These are phyloP conservation scores for Heliothis peltigera DNA, from an alignment of 2,888 invertebrate genomes.

Conservation along the genomic window DNA sequence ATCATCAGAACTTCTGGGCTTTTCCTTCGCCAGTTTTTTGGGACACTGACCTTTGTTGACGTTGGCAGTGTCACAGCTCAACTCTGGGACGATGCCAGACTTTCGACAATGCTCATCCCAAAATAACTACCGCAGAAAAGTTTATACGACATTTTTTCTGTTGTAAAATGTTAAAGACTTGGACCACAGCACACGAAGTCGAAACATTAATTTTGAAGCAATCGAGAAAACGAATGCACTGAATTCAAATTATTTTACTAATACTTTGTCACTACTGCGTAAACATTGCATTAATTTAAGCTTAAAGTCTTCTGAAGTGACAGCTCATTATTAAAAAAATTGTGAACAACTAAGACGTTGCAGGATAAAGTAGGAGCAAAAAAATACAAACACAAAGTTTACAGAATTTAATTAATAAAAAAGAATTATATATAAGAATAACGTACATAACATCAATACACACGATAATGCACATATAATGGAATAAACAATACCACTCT, in stretches of 20 bases:
- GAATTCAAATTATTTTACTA: conserved; percentile 49
- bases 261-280: conserved; percentile 47
- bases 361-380: conserved; percentile 14
- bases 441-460: conserved; percentile 79
- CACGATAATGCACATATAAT: conserved; percentile 80
- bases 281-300: conserved; percentile 43
- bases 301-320: neutral
- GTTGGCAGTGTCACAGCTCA: conserved; percentile 86
- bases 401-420: conserved; percentile 74
- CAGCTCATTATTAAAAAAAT: conserved; percentile 8
- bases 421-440: conserved; percentile 77
- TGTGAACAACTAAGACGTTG: conserved; percentile 17
- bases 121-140: conserved; percentile 82
- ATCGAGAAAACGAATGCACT: conserved; percentile 31
- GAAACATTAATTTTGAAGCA: conserved; percentile 45
- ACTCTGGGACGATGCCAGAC: conserved; percentile 84
- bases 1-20: conserved; percentile 70
- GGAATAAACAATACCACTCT: conserved; percentile 78
- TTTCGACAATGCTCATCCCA: conserved; percentile 84
- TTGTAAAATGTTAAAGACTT: conserved; percentile 67
- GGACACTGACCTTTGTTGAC: conserved; percentile 86
- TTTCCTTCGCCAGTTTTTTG: conserved; percentile 79
- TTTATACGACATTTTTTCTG: conserved; percentile 77
- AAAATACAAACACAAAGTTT: conserved; percentile 50
- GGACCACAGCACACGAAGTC: conserved; percentile 55